Conservation (phyloP, 1,140 invertebrate species). For the Gonioctena quinquepunctata region DNA sequence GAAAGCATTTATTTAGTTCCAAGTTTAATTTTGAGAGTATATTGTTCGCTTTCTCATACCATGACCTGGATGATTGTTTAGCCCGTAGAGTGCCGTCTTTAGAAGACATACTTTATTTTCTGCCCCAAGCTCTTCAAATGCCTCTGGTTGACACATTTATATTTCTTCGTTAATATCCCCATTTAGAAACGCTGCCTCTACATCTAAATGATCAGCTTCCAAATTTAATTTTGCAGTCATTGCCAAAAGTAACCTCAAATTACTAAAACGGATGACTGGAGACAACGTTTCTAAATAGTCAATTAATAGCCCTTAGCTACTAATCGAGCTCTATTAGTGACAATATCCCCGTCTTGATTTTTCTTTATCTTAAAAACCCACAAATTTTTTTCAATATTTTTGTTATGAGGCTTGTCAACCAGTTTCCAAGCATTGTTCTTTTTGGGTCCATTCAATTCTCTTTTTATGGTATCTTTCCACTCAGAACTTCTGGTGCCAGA, state of each 20-base stretch:
- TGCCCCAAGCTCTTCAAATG: conserved; percentile 37
- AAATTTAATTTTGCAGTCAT: conserved; percentile 24
- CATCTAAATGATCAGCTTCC: conserved; percentile 27
- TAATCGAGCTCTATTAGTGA: conserved; percentile 45
- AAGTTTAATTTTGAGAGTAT: conserved; percentile 38
- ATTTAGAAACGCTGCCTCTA: conserved; percentile 53
- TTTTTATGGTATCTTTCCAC: conserved; percentile 38
- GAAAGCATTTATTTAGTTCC: conserved; percentile 35
- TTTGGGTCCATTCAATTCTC: conserved; percentile 42
- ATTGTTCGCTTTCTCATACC: conserved; percentile 50
- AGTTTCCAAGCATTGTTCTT: conserved; percentile 53
- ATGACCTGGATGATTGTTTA: conserved; percentile 56
- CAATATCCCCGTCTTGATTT: conserved; percentile 44
- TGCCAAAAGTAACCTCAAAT: conserved; percentile 26
- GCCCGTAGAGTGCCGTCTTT: conserved; percentile 53
- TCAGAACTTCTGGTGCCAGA: conserved; percentile 13
- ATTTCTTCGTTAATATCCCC: conserved; percentile 48
- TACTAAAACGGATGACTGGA: conserved; percentile 49
- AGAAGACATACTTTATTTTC: conserved; percentile 33
- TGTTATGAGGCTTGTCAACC: conserved; percentile 35
- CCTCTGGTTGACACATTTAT: conserved; percentile 27
- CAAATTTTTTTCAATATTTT: conserved; percentile 47
- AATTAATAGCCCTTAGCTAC: conserved; percentile 54
- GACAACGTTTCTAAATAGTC: conserved; percentile 52
- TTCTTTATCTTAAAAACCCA: conserved; percentile 56